Base-by-base conservation (phyloP, 1,140 invertebrate genomes). In the Littorina saxatilis region DNA sequence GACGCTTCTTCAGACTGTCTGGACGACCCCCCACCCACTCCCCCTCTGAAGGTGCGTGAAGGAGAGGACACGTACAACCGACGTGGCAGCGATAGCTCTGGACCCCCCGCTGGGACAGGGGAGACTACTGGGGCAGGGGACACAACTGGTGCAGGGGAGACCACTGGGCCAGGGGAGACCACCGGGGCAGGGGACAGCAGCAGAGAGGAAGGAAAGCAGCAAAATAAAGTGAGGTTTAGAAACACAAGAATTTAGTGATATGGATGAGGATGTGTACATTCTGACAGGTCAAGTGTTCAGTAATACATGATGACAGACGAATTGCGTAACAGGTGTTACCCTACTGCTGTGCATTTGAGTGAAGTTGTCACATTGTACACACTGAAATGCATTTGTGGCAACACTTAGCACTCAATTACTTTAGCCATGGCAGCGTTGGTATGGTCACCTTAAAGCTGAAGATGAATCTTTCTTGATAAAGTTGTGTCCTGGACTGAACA, bases 1-100 rank as follows among this genome's bases (percentile, higher is more conserved):
- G 76, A 78, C 4, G 76, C 39, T 11, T 78, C 76, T 4, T 78
- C 76, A n/a, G 76, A 78, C 55, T 61, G 76, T 17, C 39, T 78
- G 76, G 76, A 78, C 23, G 76, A 78, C 29, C 37, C 9, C 17
- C 55, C 76, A 11, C 76, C 76, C 23, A 66, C 29, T 47, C 76
- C 55, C 2, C 52, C 58, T 17, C 55, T 66, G 20, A 32, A 29
- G 35, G 55, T 35, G 15, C 29, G 55, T 3, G 76, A 78, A 5
- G 52, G 47, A 27, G 76, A 78, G 29, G 76, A 63, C 32, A 39
- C 15, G 13, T 61, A 52, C 35, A 58, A 78, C 11, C 55, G 32
- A 13, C 76, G 58, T n/a, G 76, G 58, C 55, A 61, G 76, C 15
- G 55, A 63, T 37, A 78, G 55, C 29, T 78, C 76, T 15, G 76